Conservation (phyloP, 2,888 invertebrate species). For the Leptopilina syphax region DNA sequence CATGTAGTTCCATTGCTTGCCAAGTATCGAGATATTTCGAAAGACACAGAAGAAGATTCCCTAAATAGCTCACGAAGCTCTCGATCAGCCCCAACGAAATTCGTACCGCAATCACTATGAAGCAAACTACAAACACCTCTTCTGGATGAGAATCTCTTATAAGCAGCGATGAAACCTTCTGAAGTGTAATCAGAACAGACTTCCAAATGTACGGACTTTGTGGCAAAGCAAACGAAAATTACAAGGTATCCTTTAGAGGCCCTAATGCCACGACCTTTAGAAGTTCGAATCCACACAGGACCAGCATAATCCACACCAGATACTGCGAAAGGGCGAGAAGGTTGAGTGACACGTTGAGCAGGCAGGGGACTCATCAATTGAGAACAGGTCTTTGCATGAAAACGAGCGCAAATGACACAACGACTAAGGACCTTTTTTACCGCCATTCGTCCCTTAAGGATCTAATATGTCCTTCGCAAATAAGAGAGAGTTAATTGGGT, state of each 20-base stretch:
- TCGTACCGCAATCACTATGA: neutral
- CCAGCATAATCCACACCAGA: neutral
- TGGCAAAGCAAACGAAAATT: neutral
- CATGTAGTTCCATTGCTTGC: neutral
- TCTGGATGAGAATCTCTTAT: neutral
- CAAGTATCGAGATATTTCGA: neutral
- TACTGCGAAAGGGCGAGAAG: neutral
- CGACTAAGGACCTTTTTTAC: neutral
- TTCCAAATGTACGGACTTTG: neutral
- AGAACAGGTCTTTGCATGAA: neutral
- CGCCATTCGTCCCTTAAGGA: neutral
- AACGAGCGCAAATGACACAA: neutral
- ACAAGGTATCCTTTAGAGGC: neutral
- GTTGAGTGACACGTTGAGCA: neutral
- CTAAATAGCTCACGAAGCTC: neutral
- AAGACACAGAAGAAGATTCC: neutral
- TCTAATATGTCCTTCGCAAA: neutral
- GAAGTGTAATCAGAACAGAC: neutral
- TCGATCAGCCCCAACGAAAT: neutral
- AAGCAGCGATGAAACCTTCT: neutral
- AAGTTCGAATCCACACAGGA: neutral
- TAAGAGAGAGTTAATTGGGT: too few species aligned
- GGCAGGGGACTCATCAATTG: neutral
- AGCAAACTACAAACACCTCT: neutral
- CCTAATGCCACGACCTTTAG: neutral